Evolutionary conservation across 2,888 invertebrate species (phyloP).

Genomic region (Portevinia maculata): DNA sequence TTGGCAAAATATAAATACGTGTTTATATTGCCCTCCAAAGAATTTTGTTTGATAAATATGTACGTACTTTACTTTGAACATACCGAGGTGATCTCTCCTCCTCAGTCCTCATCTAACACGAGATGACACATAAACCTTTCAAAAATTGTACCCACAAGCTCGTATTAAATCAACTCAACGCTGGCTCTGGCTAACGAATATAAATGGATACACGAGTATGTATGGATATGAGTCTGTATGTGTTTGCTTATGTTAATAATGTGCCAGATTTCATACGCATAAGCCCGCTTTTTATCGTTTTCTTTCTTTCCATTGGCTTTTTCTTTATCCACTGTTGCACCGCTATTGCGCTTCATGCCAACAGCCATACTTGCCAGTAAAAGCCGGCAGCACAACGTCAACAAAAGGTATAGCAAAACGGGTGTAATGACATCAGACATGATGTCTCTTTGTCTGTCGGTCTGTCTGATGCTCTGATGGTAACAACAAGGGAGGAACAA

Average conservation of each 20-base stretch:
- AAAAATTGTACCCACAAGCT: constrained; percentile 17
- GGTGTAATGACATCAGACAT: constrained; percentile 70
- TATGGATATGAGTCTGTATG: constrained; percentile 19
- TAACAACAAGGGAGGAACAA: background rate
- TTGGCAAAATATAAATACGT: background rate
- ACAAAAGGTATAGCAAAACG: constrained; percentile 25
- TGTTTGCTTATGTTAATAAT: constrained; percentile 66
- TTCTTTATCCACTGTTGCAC: constrained; percentile 18
- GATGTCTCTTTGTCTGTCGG: constrained; percentile 49
- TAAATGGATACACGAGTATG: too few relatives aligned
- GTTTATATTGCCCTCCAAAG: background rate
- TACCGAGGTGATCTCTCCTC: constrained; percentile 37
- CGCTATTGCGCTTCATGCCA: background rate
- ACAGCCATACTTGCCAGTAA: background rate
- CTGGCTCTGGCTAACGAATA: background rate
- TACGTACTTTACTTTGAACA: constrained; percentile 9
- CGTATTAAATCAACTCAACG: constrained; percentile 22
- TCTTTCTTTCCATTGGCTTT: constrained; percentile 30
- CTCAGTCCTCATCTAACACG: constrained; percentile 22
- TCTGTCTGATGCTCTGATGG: constrained; percentile 46
- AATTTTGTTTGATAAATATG: constrained; percentile 34
- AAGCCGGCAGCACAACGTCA: constrained; percentile 54
- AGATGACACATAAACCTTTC: constrained; percentile 40
- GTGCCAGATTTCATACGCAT: constrained; percentile 60
- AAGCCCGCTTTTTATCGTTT: constrained; percentile 8